phyloP scores from a whole-genome alignment of 2,888 invertebrate genomes.

The Iphiclides podalirius region DNA sequence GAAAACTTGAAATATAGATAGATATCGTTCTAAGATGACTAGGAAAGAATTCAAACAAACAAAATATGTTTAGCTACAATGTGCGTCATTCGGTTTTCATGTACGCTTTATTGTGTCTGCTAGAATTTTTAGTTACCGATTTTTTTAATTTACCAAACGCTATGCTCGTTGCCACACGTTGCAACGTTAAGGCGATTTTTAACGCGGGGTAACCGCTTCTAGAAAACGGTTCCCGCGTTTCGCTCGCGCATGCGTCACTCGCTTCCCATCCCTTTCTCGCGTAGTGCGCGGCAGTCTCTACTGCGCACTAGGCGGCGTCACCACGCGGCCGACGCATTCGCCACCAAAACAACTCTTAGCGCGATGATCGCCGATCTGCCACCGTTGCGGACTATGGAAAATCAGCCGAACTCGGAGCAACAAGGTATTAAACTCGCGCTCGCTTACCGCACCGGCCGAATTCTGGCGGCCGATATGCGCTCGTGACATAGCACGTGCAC shows the following conservation, averaged over 20 bases:
- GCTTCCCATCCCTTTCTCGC: slow-evolving; percentile 53
- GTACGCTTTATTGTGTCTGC: no score
- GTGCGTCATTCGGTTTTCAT: no score
- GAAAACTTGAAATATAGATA: no score
- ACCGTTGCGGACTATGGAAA: slow-evolving; percentile 45
- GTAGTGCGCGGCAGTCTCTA: slow-evolving; percentile 66
- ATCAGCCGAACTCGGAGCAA: slow-evolving; percentile 40
- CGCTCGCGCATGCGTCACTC: slow-evolving; percentile 61
- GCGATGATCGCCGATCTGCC: slow-evolving; percentile 68
- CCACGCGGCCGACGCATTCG: slow-evolving; percentile 45
- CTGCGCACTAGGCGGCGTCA: slow-evolving; percentile 55
- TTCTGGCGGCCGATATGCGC: slow-evolving; percentile 33
- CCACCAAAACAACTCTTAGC: slow-evolving; percentile 38
- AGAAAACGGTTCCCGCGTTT: slow-evolving; percentile 70
- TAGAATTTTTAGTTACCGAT: no score
- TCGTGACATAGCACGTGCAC: slow-evolving; percentile 45
- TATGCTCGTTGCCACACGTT: no score
- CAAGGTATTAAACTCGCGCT: slow-evolving; percentile 20
- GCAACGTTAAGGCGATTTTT: slow-evolving; percentile 4
- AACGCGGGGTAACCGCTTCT: slow-evolving; percentile 45
- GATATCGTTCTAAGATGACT: no score
- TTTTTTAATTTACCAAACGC: no score
- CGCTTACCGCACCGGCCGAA: slow-evolving; percentile 8
- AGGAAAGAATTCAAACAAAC: no score
- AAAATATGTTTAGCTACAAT: no score